Conservation (phyloP, 2,797 vertebrate genomes). For the Simalia tracyae region DNA sequence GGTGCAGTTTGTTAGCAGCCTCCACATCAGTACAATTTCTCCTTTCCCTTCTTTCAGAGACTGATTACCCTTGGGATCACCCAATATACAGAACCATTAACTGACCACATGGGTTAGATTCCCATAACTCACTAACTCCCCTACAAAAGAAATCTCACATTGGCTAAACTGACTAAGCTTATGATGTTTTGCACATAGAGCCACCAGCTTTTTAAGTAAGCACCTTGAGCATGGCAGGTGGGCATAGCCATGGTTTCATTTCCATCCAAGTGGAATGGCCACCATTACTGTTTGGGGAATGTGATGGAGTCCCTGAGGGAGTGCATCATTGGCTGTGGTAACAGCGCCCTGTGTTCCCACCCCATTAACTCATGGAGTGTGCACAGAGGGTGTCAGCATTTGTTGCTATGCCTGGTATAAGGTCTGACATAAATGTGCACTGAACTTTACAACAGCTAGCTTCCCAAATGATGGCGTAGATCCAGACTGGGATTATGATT, state of each 20-base stretch:
- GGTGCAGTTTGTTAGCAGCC: neutral
- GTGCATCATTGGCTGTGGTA: neutral
- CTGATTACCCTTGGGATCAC: neutral
- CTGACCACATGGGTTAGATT: neutral
- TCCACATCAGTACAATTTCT: neutral
- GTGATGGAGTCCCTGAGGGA: neutral
- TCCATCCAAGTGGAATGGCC: neutral
- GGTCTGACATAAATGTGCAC: neutral
- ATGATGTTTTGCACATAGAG: neutral
- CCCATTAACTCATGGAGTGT: neutral
- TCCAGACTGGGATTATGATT: neutral
- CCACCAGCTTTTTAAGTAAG: neutral
- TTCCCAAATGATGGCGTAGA: neutral
- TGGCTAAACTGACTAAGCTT: neutral
- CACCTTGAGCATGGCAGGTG: neutral
- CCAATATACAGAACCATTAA: neutral
- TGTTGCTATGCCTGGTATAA: neutral
- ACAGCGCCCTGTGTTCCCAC: neutral
- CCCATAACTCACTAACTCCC: neutral
- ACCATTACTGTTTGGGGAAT: neutral
- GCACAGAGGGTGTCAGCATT: neutral
- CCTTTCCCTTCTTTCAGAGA: neutral
- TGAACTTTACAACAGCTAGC: neutral
- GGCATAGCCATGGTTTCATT: neutral
- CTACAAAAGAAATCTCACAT: neutral